Evolutionary conservation across 2,888 invertebrate species (phyloP).

Genomic region (Leptopterna dolabrata): DNA sequence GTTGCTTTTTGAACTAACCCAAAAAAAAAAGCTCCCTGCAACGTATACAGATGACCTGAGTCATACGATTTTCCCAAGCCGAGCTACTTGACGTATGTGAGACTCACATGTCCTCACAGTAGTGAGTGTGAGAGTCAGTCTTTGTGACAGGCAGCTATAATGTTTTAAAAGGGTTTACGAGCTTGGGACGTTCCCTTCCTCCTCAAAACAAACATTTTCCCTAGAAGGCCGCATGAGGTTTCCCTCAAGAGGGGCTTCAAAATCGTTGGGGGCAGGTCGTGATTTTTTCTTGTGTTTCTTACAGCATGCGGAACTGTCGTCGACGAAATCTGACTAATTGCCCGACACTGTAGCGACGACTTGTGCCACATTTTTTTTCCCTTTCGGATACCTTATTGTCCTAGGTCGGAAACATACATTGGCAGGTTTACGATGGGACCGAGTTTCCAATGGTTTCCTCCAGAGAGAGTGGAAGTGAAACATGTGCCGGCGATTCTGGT

Average conservation of each 20-base stretch:
- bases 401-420: slow-evolving; percentile 30
- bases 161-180: background rate
- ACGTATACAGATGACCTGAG: background rate
- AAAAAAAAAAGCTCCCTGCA: background rate
- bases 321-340: slow-evolving; percentile 27
- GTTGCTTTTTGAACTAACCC: background rate
- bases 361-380: slow-evolving; percentile 17
- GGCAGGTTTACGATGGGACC: slow-evolving; percentile 32
- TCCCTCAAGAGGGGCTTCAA: background rate
- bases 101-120: background rate
- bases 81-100: background rate
- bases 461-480: background rate
- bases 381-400: background rate
- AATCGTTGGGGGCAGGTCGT: background rate
- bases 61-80: background rate
- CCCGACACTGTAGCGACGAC: background rate
- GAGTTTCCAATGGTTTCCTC: background rate
- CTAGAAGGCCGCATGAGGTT: background rate
- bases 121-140: background rate
- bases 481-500: background rate
- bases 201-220: background rate
- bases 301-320: background rate
- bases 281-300: slow-evolving; percentile 26
- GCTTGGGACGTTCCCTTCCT: background rate
- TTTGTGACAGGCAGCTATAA: background rate